Evolutionary conservation across 2,888 invertebrate genomes (phyloP), one percentile per base, ranked within the genome.

Genomic region (Heterodera filipjevi): DNA sequence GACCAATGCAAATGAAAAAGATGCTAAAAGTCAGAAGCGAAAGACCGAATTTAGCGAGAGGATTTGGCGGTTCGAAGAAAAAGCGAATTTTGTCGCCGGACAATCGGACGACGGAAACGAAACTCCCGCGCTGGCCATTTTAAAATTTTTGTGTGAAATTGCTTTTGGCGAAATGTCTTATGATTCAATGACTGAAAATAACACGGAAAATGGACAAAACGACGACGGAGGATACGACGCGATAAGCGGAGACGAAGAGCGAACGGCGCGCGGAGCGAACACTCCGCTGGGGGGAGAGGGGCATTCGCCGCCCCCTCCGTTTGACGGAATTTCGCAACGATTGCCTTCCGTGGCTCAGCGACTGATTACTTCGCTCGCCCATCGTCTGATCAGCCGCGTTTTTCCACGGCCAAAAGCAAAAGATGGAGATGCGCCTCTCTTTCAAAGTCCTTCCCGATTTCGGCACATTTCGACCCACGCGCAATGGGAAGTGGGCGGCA

Each of bases 401-500:
- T 46, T 76, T 33, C 30, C 32, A 32, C 27, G 5, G 32, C 39
- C 35, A 39, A 39, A 66, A 35, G n/a, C 66, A 19, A 22, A 27
- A n/a, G 59, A n/a, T 32, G 66, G 32, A 27, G 80, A 79, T 32
- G 84, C 84, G 22, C 79, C 82, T 2, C 76, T 87, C 12, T 81
- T 95, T 84, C 93, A 95, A 82, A 95, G 96, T 0, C 95, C 95
- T 0, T 94, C 94, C 53, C 92, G 86, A n/a, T 98, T 97, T 90
- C 94, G 95, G 66, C 93, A 95, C 72, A 93, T 94, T 70, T 96
- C 95, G 90, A 93, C 94, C 84, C 93, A 94, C 73, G 93, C 95
- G 70, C 94, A 94, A 0, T 98, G 98, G 98, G 96, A 97, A 90
- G 95, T 96, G 0, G 95, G 96, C 5, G 95, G 95, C 90, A 96